phyloP scores from a whole-genome alignment of 2,113 vertebrate genomes.

The Dromaius novaehollandiae region DNA sequence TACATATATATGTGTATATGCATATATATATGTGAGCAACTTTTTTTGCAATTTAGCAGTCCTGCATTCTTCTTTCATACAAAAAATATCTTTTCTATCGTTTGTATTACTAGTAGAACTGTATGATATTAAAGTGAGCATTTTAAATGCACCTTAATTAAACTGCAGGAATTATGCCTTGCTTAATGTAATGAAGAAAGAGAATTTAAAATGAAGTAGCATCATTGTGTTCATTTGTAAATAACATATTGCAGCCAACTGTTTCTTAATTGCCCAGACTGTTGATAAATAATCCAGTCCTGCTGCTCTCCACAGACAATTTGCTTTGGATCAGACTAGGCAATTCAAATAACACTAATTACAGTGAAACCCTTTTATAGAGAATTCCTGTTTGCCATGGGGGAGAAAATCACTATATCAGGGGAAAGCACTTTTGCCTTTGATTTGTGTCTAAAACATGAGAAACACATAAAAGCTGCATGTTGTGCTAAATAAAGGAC shows the following conservation, averaged over 20 bases:
- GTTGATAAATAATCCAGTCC: slow-evolving; percentile 91
- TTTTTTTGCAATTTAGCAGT: slow-evolving; percentile 1
- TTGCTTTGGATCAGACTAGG: slow-evolving; percentile 90
- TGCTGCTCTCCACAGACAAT: slow-evolving; percentile 88
- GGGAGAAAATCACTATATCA: slow-evolving; percentile 55
- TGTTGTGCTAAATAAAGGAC: slow-evolving; percentile 71
- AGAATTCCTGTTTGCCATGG: slow-evolving; percentile 66
- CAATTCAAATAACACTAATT: slow-evolving; percentile 90
- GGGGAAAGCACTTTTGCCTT: slow-evolving; percentile 47
- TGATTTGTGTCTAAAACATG: slow-evolving; percentile 69
- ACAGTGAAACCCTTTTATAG: slow-evolving; percentile 71
- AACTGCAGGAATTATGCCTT: slow-evolving; percentile 67
- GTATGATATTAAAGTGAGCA: slow-evolving; percentile 53
- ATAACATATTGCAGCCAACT: slow-evolving; percentile 92
- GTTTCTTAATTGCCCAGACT: slow-evolving; percentile 94
- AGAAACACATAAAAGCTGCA: slow-evolving; percentile 62
- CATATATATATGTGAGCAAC: rapidly evolving
- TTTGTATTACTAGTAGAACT: slow-evolving; percentile 54
- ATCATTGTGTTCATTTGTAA: slow-evolving; percentile 81
- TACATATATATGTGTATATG: background rate
- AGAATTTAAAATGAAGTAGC: slow-evolving; percentile 76
- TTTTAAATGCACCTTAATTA: slow-evolving; percentile 74
- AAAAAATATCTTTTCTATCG: slow-evolving; percentile 10
- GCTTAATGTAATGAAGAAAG: slow-evolving; percentile 74
- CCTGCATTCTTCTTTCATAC: background rate